Evolutionary conservation across 2,797 vertebrate species (phyloP), one percentile per base, ranked within the genome.

Genomic region (Xerus rutilus): DNA sequence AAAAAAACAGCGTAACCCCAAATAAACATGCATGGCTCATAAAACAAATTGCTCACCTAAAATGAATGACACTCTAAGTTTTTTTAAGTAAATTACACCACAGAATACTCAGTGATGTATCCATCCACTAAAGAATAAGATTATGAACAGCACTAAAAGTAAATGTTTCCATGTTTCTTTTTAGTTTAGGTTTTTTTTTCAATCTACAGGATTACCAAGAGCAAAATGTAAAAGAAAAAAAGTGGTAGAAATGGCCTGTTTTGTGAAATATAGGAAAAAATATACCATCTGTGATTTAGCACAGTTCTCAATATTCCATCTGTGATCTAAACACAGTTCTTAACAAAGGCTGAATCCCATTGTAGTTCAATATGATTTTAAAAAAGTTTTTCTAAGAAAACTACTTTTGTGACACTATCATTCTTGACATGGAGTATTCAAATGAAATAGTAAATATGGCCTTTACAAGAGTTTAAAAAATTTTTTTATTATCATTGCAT

Each of bases 241-340:
- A 97, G 97, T 90, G 90, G 95, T 96, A 85, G 96, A 98, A 99
- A 98, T 98, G 96, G 97, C 97, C 95, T 95, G 95, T 98, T 98
- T 98, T 98, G 98, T 98, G 97, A 98, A 98, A 98, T 98, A 98
- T 96, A 98, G 98, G 96, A 87, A 98, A 97, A 98, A 97, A 97
- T 98, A 98, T 96, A 98, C 98, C 98, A 99, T 99, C 98, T 99
- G 98, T 98, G 98, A 98, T 98, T 98, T 98, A 98, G 97, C 98
- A 96, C 84, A 65, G 84, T 93, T 98, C 97, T 97, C 96, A 95
- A 92, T 97, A 97, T 97, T 96, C 98, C 98, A 99, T 99, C 98
- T 98, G 98, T 97, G 98, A 96, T 97, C 0, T n/a, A 89, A 97
- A 64, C 93, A 54, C 54, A 3, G 64, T 92, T 97, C 95, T 98